Base-by-base conservation (phyloP, 2,888 invertebrate genomes). In the Drosophila hamatofila region DNA sequence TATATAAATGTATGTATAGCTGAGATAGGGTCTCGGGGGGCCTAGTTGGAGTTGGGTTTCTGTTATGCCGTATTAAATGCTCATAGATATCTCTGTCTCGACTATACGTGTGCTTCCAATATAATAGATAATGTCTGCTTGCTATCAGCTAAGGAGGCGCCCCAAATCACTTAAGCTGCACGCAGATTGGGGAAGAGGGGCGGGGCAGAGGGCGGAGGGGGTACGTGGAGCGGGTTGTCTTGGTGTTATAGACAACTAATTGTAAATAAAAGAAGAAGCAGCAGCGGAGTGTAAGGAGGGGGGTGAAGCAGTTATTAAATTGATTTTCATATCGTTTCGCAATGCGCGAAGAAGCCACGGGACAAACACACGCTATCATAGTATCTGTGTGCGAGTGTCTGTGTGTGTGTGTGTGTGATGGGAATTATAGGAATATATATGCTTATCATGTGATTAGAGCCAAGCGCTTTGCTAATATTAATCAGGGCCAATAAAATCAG, bases 151-250 rank as follows among this genome's bases (percentile, higher is more conserved):
- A 89, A 84, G 88, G 82, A 86, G 89, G 88, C 85, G 89, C 85
- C 81, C 81, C 87, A 88, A 90, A 89, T 89, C 88, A 90, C 89
- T 90, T 90, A 90, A 90, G 90, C 90, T 83, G 84, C 66, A 68
- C 68, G 25, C 35, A 3, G 9, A n/a, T 56, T 54, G 68, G 68
- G 21, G 52, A 1, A 35, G 21, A 21, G 27, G 59, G 18, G 27
- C 3, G 25, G 30, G 11, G 2, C 25, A 5, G 25, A 2, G 14
- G 30, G 25, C 14, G 14, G 16, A 33, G 21, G 12, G n/a, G 35
- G 16, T 0, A n/a, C 16, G 37, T n/a, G 33, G 12, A 35, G 35
- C 25, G 12, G 11, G 27, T 51, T 63, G 49, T 35, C 21, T 52
- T 18, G 57, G 63, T 63, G 68, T 69, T 70, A 74, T 63, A 63